Evolutionary conservation across 2,113 vertebrate genomes (phyloP).

Genomic region (Hassar affinis): DNA sequence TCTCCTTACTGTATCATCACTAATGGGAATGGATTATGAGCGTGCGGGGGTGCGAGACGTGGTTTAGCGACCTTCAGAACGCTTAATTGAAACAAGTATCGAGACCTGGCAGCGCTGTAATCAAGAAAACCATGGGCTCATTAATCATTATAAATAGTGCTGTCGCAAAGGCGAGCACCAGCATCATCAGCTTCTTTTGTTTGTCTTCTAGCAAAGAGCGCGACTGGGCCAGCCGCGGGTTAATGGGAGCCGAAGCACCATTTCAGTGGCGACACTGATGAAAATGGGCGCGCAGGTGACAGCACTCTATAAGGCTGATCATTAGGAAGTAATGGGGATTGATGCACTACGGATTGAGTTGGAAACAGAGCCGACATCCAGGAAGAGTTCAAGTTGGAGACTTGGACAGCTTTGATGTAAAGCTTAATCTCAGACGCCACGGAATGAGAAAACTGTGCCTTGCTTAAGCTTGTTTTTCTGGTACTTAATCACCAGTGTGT

Average conservation of each 20-base stretch:
- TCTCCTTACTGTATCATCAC: conserved; percentile 86
- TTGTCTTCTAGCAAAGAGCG: conserved; percentile 87
- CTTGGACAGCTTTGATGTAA: conserved; percentile 22
- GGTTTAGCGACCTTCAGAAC: conserved; percentile 97
- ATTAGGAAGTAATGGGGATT: conserved; percentile 89
- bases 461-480: conserved; percentile 26
- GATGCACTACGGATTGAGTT: conserved; percentile 84
- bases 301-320: conserved; percentile 80
- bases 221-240: conserved; percentile 72
- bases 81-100: conserved; percentile 99
- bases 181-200: conserved; percentile 80
- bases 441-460: neutral
- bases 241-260: conserved; percentile 92
- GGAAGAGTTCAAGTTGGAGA: conserved; percentile 43
- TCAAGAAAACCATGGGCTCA: conserved; percentile 99
- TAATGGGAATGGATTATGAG: conserved; percentile 99
- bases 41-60: conserved; percentile 86
- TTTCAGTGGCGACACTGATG: conserved; percentile 88
- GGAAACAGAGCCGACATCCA: conserved; percentile 77
- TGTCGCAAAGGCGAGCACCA: conserved; percentile 91
- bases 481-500: conserved; percentile 27
- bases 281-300: conserved; percentile 83
- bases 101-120: conserved; percentile 96
- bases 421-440: conserved; percentile 28
- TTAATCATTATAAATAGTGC: conserved; percentile 99